phyloP scores from a whole-genome alignment of 2,113 vertebrate species.

The Pelecanoides urinatrix region DNA sequence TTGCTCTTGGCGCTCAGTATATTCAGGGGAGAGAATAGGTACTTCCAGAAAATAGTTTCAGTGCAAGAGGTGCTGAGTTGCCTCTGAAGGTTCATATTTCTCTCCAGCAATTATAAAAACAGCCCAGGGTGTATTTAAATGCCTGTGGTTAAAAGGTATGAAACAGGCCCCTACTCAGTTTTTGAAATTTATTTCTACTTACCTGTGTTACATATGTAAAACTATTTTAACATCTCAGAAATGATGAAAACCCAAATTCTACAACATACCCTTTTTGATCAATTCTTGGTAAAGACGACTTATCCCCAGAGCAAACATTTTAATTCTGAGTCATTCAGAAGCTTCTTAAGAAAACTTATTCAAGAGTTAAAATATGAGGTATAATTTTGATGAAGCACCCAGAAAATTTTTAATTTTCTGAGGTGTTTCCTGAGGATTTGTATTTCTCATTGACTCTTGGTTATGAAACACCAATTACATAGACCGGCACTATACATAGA shows the following conservation, averaged over 20 bases:
- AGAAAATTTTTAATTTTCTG: neutral
- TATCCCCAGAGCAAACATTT: neutral
- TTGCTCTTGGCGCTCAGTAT: neutral
- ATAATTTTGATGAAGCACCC: neutral
- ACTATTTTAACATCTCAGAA: neutral
- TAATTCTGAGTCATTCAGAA: neutral
- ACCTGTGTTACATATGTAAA: neutral
- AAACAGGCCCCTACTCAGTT: neutral
- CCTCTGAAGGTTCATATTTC: neutral
- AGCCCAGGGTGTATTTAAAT: neutral
- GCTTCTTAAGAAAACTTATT: neutral
- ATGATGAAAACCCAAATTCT: neutral
- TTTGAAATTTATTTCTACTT: neutral
- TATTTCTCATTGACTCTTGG: neutral
- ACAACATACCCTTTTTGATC: neutral
- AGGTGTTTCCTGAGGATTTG: neutral
- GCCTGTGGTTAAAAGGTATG: constrained; percentile 10
- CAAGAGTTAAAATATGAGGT: neutral
- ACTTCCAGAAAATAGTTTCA: neutral
- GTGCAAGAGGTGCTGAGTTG: neutral
- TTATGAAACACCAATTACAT: neutral
- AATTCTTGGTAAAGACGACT: neutral
- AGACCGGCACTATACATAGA: neutral
- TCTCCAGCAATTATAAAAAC: neutral
- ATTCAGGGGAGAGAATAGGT: neutral